Conservation (phyloP, 2,797 vertebrate genomes). For the Glossophaga mutica region DNA sequence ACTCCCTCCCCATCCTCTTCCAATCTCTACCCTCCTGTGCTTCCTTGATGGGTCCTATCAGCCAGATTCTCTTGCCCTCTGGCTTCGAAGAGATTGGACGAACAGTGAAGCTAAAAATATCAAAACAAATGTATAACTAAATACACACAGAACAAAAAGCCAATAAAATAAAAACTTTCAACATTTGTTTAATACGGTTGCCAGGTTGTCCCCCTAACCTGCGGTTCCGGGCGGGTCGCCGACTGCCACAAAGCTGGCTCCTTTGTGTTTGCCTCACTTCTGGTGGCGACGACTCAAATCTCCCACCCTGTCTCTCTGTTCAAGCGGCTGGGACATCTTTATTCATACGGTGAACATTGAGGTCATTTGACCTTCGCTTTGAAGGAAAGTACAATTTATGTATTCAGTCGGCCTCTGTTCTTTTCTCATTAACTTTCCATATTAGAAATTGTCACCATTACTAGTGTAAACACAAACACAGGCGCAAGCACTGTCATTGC, state of each 20-base stretch:
- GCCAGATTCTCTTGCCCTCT: neutral
- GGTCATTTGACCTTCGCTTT: slow-evolving; percentile 65
- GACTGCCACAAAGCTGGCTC: neutral
- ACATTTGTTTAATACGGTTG: neutral
- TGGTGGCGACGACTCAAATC: neutral
- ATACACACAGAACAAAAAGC: neutral
- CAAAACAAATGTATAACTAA: neutral
- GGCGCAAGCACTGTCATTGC: neutral
- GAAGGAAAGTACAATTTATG: slow-evolving; percentile 53
- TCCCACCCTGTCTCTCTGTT: neutral
- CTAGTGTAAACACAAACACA: slow-evolving; percentile 44
- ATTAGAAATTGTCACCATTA: slow-evolving; percentile 15
- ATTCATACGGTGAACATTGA: slow-evolving; percentile 46
- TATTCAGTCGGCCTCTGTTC: slow-evolving; percentile 26
- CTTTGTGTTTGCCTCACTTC: neutral
- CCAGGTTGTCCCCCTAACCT: neutral
- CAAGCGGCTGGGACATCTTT: slow-evolving; percentile 32
- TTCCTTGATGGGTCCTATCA: neutral
- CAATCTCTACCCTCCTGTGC: neutral
- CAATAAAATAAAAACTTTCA: neutral
- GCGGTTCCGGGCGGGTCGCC: neutral
- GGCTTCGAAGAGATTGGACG: neutral
- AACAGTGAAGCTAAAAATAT: neutral
- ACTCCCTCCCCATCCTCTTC: neutral
- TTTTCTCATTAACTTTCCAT: slow-evolving; percentile 46